A percentile compares a stretch with the other conserved stretches of the same genome.
Conservation (phyloP, 2,888 invertebrate species). For the Bibio marci region DNA sequence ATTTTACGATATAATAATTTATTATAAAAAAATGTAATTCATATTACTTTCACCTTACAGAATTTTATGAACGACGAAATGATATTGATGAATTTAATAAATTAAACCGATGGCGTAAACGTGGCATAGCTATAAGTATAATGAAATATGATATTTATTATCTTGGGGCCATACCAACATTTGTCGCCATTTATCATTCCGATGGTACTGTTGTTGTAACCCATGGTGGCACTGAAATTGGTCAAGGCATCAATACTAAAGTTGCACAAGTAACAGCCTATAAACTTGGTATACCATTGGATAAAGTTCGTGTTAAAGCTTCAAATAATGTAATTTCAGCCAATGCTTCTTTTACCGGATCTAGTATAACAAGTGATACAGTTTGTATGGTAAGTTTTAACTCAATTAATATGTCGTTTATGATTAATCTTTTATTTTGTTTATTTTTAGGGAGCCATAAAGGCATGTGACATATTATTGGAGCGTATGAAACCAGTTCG, state of each 20-base stretch:
- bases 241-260: conserved; percentile 66
- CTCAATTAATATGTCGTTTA: neutral
- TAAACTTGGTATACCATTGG: conserved; percentile 47
- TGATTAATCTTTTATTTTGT: conserved; percentile 7
- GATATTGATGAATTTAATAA: conserved; percentile 42
- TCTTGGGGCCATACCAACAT: conserved; percentile 36
- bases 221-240: conserved; percentile 59
- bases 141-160: conserved; percentile 45
- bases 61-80: conserved; percentile 36
- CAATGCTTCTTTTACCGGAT: conserved; percentile 50
- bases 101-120: too few relatives aligned
- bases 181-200: conserved; percentile 49
- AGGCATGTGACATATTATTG: conserved; percentile 44
- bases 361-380: conserved; percentile 55
- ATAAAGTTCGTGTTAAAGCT: conserved; percentile 45
- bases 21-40: too few relatives aligned
- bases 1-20: too few relatives aligned
- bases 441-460: conserved; percentile 31
- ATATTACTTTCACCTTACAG: conserved; percentile 14
- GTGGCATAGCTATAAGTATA: conserved; percentile 43
- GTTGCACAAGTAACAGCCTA: conserved; percentile 58
- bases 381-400: conserved; percentile 32
- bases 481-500: conserved; percentile 40
- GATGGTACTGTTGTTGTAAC: conserved; percentile 54
- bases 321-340: conserved; percentile 44